phyloP scores from a whole-genome alignment of 2,797 vertebrate genomes.

The Oryzias sinensis region DNA sequence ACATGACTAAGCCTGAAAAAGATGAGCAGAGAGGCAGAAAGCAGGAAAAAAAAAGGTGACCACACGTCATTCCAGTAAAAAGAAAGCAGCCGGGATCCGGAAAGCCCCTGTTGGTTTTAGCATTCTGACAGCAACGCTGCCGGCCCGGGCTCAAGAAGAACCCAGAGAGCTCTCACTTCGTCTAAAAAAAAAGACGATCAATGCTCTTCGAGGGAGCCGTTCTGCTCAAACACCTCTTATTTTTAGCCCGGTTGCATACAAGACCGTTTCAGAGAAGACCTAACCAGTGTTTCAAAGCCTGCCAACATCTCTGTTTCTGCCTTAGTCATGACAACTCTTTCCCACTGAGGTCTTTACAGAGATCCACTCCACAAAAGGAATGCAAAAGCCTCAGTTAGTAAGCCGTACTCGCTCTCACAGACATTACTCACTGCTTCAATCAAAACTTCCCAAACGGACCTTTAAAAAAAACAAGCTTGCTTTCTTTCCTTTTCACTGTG shows the following conservation, averaged over 20 bases:
- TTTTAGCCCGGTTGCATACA: constrained; percentile 65
- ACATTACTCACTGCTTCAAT: constrained; percentile 66
- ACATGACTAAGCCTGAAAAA: constrained; percentile 52
- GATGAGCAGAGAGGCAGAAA: constrained; percentile 37
- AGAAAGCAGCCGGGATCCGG: constrained; percentile 71
- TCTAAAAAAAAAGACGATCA: constrained; percentile 57
- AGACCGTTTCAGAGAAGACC: constrained; percentile 49
- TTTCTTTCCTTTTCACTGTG: constrained; percentile 55
- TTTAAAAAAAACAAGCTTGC: constrained; percentile 52
- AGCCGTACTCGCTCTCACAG: constrained; percentile 59
- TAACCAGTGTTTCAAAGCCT: constrained; percentile 36
- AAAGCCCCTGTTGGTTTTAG: constrained; percentile 69
- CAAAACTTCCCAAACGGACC: constrained; percentile 50
- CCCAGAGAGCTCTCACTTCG: constrained; percentile 57
- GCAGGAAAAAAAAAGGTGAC: constrained; percentile 57
- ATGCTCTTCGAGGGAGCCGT: constrained; percentile 45
- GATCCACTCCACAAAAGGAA: constrained; percentile 70
- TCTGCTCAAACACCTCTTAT: constrained; percentile 63
- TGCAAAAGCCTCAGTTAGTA: constrained; percentile 54
- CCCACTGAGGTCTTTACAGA: constrained; percentile 35
- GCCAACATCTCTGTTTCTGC: constrained; percentile 52
- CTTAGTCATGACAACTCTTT: constrained; percentile 57
- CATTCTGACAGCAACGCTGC: constrained; percentile 44
- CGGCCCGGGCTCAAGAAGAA: constrained; percentile 43
- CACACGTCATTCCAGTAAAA: constrained; percentile 68